Conservation (phyloP, 2,113 vertebrate species). For the Myrmecobius fasciatus region DNA sequence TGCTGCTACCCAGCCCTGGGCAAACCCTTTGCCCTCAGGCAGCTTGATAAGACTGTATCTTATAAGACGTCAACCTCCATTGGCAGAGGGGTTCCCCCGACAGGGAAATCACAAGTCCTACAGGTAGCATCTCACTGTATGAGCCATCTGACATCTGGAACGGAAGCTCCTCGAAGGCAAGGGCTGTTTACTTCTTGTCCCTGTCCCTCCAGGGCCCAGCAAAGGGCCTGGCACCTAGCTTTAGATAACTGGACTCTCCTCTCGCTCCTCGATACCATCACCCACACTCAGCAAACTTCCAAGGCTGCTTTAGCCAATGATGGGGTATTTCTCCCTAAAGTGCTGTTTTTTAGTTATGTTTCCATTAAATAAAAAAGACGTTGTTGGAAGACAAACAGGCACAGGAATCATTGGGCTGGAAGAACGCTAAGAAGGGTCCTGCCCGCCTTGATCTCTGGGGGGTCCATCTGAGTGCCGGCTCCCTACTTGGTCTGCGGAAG, state of each 20-base stretch:
- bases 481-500: not conserved
- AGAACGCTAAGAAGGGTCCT: not conserved
- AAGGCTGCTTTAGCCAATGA: not conserved
- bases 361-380: not conserved
- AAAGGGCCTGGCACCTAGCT: accelerated
- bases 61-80: not conserved
- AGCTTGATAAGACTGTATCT: too few species aligned
- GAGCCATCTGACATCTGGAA: not conserved
- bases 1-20: not conserved
- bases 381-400: too few species aligned
- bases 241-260: not conserved
- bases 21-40: not conserved
- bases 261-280: not conserved
- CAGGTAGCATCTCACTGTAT: not conserved
- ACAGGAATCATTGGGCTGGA: not conserved
- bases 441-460: too few species aligned
- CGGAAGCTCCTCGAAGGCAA: not conserved
- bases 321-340: not conserved
- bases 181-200: not conserved
- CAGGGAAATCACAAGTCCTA: not conserved
- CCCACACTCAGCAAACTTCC: not conserved
- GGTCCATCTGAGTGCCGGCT: not conserved
- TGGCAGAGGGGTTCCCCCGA: not conserved
- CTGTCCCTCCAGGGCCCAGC: not conserved
- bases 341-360: not conserved